These are phyloP conservation scores for Tachycineta bicolor DNA, from an alignment of 2,113 vertebrate genomes.

Conservation along the genomic window DNA sequence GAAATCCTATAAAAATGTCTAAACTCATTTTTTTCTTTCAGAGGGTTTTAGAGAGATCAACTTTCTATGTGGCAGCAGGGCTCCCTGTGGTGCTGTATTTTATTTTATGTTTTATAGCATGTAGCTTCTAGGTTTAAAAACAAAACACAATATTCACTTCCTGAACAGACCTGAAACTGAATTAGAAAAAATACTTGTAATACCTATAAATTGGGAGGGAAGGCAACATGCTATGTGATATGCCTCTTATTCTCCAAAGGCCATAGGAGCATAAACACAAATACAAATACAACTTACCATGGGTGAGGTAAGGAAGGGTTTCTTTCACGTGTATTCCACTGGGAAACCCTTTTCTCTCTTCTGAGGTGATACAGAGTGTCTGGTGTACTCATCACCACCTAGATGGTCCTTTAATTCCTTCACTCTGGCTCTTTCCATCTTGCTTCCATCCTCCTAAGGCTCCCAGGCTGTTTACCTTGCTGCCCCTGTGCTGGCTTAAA, in stretches of 20 bases:
- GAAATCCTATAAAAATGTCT: constrained; percentile 51
- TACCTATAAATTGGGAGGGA: background rate
- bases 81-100: constrained; percentile 42
- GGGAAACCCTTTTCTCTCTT: background rate
- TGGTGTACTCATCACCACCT: background rate
- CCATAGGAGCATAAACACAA: background rate
- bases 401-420: background rate
- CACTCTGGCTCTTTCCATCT: background rate
- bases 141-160: constrained; percentile 31
- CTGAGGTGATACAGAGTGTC: background rate
- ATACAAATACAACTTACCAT: background rate
- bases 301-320: background rate
- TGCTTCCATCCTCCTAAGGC: background rate
- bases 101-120: constrained; percentile 53
- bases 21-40: constrained; percentile 26
- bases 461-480: background rate
- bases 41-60: constrained; percentile 42
- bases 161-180: constrained; percentile 31
- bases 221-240: background rate
- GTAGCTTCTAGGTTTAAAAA: constrained; percentile 56
- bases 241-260: background rate
- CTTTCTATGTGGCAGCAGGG: constrained; percentile 48
- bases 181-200: constrained; percentile 35
- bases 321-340: background rate
- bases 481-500: background rate